A percentile compares a stretch with the other conserved stretches of the same genome.
Conservation (phyloP, 2,888 invertebrate species). For the Coelopa pilipes region DNA sequence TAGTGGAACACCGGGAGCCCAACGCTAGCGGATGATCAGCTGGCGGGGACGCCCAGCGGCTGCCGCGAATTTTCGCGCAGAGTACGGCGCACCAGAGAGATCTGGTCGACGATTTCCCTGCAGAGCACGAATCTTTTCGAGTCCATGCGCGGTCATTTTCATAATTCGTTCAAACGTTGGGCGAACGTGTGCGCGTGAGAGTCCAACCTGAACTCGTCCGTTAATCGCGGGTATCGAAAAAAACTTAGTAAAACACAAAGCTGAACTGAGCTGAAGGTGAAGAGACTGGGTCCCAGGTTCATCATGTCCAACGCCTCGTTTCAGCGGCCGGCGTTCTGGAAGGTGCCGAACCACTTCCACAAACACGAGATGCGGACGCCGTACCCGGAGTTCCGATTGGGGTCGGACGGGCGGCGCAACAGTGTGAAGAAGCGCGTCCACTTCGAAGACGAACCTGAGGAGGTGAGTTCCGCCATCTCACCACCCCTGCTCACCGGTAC, state of each 20-base stretch:
- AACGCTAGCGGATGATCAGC: no score
- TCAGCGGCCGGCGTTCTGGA: constrained; percentile 62
- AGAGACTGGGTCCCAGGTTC: neutral
- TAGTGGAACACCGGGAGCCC: neutral
- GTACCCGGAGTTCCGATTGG: neutral
- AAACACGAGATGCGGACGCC: constrained; percentile 36
- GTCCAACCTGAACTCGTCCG: neutral
- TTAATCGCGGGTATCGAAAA: neutral
- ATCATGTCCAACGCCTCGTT: constrained; percentile 45
- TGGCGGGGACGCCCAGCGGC: neutral
- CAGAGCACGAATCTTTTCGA: constrained; percentile 9
- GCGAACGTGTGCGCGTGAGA: constrained; percentile 23
- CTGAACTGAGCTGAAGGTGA: neutral
- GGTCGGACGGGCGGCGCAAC: constrained; percentile 42
- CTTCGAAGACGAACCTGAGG: constrained; percentile 59
- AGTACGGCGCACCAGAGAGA: neutral
- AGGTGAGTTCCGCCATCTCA: constrained; percentile 17
- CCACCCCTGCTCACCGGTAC: neutral
- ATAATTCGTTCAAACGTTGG: constrained; percentile 33
- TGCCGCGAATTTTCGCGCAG: neutral
- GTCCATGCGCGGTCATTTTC: constrained; percentile 21
- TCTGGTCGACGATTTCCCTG: neutral
- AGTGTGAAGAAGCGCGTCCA: constrained; percentile 67
- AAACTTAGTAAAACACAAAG: neutral
- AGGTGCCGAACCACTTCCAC: constrained; percentile 48